Base-by-base conservation (phyloP, 2,797 vertebrate genomes). In the Zenarchopterus dispar region DNA sequence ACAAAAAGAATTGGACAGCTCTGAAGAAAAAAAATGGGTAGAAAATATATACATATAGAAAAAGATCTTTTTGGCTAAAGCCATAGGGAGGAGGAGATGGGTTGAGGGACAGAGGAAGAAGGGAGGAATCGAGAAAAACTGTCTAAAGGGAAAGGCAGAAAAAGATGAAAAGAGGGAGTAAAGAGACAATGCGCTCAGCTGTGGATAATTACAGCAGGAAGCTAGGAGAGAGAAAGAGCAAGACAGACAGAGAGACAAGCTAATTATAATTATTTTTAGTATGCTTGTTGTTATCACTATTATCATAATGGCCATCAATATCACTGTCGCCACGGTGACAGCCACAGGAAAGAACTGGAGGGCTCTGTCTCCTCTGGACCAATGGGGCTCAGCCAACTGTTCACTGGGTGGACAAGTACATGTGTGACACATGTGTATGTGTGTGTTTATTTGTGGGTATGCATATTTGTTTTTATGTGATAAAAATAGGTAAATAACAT, bases 261-360 rank as follows among this genome's bases (percentile, higher is more conserved):
- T 92, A 93, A 93, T 93, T 93, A 93, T 93, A 88, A 93, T 92
- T 92, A 93, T 94, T 93, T 93, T 93, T 93, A 90, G 89, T 92
- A 93, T 90, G 89, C 86, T 90, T 92, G 87, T 91, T 93, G 88
- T 92, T 92, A 92, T 92, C 92, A 93, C 91, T 92, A 93, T 93
- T 90, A 94, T 94, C 88, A 91, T 91, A 91, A 93, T 92, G 85
- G 88, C 82, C 89, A 90, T 93, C 92, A 91, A 91, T 92, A 93
- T 93, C 91, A 86, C 86, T 90, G 90, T 90, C 84, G 77, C 90
- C 83, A 89, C 81, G 80, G 87, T 81, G 87, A 90, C 85, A 87
- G 86, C 88, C 85, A 81, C 83, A 77, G 70, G 78, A 82, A 86
- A 88, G 81, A 77, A 81, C 74, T 80, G 81, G 80, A 90, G 74